Percentiles rank a stretch among this genome's conserved stretches.
Conservation (phyloP, 2,797 vertebrate species). For the Parotocinclus haroldoi region DNA sequence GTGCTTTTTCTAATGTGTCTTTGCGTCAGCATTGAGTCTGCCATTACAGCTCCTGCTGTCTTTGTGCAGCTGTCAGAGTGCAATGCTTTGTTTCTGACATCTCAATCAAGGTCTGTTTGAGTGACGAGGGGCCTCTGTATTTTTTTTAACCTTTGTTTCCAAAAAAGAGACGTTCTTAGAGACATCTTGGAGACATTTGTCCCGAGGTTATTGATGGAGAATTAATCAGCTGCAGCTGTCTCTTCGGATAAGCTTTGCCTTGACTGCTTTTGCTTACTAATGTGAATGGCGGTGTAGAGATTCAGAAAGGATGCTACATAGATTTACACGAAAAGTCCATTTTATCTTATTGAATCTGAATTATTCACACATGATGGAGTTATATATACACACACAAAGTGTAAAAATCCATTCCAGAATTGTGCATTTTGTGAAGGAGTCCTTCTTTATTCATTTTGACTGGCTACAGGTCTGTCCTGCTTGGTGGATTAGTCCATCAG, state of each 20-base stretch:
- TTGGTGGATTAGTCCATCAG: slow-evolving; percentile 42
- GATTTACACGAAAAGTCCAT: slow-evolving; percentile 70
- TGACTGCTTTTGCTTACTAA: slow-evolving; percentile 48
- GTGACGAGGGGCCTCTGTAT: background rate
- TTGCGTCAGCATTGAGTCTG: slow-evolving; percentile 66
- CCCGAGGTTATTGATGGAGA: slow-evolving; percentile 40
- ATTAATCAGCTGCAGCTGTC: slow-evolving; percentile 46
- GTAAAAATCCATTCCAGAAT: slow-evolving; percentile 57
- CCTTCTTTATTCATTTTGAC: slow-evolving; percentile 64
- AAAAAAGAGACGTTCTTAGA: slow-evolving; percentile 20
- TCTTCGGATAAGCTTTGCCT: slow-evolving; percentile 37
- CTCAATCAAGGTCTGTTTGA: slow-evolving; percentile 45
- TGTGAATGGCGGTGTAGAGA: slow-evolving; percentile 39
- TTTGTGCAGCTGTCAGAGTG: slow-evolving; percentile 66
- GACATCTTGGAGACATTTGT: slow-evolving; percentile 27
- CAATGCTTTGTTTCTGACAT: slow-evolving; percentile 59
- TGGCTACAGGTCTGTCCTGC: slow-evolving; percentile 45
- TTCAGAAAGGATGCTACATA: slow-evolving; percentile 47
- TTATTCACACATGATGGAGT: slow-evolving; percentile 57
- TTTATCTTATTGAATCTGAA: slow-evolving; percentile 58
- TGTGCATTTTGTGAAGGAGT: slow-evolving; percentile 61
- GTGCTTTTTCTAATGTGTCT: slow-evolving; percentile 51
- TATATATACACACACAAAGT: slow-evolving; percentile 57
- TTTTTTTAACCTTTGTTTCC: background rate
- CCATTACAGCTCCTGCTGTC: slow-evolving; percentile 59